Base-by-base conservation (phyloP, 2,113 vertebrate genomes). In the Catharus fuscescens region DNA sequence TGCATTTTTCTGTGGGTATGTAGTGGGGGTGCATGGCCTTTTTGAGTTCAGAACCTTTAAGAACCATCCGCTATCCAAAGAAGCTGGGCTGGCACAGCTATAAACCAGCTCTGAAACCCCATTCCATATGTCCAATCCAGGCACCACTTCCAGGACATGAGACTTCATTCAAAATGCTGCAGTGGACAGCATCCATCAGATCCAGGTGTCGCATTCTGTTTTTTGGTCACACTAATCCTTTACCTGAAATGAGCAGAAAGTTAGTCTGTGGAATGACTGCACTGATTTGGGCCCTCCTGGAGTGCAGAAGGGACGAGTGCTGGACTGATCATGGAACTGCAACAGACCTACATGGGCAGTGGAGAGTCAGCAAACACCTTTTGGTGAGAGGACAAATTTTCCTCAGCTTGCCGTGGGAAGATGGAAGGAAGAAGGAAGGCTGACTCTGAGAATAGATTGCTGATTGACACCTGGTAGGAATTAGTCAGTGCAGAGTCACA, bases 391-490 rank as follows among this genome's bases (percentile, higher is more conserved):
- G 12, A 34, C 26, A 21, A 62, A 31, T 67, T 89, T 78, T 82
- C 50, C 62, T 76, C 26, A 0, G 5, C 8, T 65, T 65, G 9
- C 54, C 77, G 17, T 7, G 8, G 72, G 34, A 57, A 80, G 57
- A 36, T n/a, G 26, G 21, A 76, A 83, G 34, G 66, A 89, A 86
- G 61, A 32, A 42, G 36, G 31, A 83, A 81, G 70, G 45, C 31
- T 90, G 71, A 87, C 78, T 86, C 71, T 4, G 16, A 85, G 17
- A 34, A 44, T 2, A 87, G 25, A 47, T 31, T 29, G n/a, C 42
- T 81, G 77, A 92, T 42, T 79, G 89, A 92, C 38, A 45, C 18
- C 38, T 57, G 38, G 60, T 42, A 61, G 62, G 52, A 95, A 47
- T n/a, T 28, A 57, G 65, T 47, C 67, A 86, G n/a, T 7, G 23